These are phyloP conservation scores for Andrena flavipes DNA, from an alignment of 2,888 invertebrate genomes.

Conservation along the genomic window DNA sequence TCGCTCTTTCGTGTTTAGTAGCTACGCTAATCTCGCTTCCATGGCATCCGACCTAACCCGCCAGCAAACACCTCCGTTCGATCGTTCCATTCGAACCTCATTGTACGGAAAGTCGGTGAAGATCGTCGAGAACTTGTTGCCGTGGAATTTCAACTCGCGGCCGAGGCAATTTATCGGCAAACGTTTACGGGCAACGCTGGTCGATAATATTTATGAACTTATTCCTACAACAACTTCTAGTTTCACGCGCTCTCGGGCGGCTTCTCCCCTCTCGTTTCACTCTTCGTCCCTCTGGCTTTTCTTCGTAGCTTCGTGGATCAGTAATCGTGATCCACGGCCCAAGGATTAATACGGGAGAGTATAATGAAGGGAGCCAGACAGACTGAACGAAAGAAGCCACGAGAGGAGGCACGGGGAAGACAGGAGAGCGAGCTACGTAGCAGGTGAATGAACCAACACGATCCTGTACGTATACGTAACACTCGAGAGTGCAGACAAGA, in stretches of 20 bases:
- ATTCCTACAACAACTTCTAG: neutral
- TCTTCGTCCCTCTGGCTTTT: constrained; percentile 2
- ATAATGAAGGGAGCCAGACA: constrained; percentile 43
- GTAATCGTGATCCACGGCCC: constrained; percentile 72
- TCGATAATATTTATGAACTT: neutral
- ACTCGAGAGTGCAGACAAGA: constrained; percentile 49
- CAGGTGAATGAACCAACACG: constrained; percentile 75
- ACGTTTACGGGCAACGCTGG: neutral
- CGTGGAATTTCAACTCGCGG: neutral
- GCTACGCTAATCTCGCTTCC: constrained; percentile 9
- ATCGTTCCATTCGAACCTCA: neutral
- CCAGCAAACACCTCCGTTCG: neutral
- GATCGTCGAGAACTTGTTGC: neutral
- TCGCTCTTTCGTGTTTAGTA: constrained; percentile 40
- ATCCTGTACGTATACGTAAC: constrained; percentile 61
- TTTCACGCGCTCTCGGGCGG: no score
- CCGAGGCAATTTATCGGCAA: neutral
- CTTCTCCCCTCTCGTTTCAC: neutral
- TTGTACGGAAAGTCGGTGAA: neutral
- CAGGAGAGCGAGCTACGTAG: constrained; percentile 62
- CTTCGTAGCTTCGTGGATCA: constrained; percentile 63
- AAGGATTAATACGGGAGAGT: constrained; percentile 70
- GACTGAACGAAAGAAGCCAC: constrained; percentile 54
- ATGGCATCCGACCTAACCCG: constrained; percentile 16
- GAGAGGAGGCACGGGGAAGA: constrained; percentile 34